These are phyloP conservation scores for Alviniconcha marisindica DNA, from an alignment of 1,140 invertebrate species.

Conservation along the genomic window DNA sequence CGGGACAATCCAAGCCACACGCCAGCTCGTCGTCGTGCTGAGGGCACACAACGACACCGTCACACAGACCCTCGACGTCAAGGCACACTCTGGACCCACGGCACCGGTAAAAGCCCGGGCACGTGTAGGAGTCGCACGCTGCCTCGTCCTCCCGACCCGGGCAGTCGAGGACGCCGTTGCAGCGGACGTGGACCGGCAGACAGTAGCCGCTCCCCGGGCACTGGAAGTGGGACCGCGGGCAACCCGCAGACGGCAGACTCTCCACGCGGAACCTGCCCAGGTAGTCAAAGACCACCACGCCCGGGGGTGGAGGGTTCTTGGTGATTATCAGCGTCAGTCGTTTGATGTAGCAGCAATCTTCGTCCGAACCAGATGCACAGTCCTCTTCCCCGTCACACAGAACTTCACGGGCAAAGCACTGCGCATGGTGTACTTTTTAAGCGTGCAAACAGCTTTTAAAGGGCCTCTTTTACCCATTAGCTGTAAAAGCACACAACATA, in stretches of 20 bases:
- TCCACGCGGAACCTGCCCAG: background rate
- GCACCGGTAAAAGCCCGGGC: background rate
- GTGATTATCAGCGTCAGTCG: no score
- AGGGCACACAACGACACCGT: background rate
- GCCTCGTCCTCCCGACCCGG: background rate
- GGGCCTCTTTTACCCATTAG: no score
- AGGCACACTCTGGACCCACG: background rate
- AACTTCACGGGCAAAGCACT: no score
- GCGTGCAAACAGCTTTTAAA: no score
- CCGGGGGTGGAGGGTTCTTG: background rate
- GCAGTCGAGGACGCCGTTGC: constrained; percentile 4
- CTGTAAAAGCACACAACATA: no score
- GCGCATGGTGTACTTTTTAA: no score
- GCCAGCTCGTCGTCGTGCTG: constrained; percentile 1
- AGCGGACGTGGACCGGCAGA: background rate
- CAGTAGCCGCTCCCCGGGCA: background rate
- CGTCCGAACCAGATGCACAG: background rate
- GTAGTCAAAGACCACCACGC: background rate
- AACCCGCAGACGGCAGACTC: background rate
- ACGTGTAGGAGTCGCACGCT: background rate
- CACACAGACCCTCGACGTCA: background rate
- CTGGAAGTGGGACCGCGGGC: background rate
- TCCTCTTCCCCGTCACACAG: no score
- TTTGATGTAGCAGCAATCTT: background rate
- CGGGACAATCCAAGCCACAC: background rate